Base-by-base conservation (phyloP, 1,140 invertebrate genomes). In the Babylonia areolata region DNA sequence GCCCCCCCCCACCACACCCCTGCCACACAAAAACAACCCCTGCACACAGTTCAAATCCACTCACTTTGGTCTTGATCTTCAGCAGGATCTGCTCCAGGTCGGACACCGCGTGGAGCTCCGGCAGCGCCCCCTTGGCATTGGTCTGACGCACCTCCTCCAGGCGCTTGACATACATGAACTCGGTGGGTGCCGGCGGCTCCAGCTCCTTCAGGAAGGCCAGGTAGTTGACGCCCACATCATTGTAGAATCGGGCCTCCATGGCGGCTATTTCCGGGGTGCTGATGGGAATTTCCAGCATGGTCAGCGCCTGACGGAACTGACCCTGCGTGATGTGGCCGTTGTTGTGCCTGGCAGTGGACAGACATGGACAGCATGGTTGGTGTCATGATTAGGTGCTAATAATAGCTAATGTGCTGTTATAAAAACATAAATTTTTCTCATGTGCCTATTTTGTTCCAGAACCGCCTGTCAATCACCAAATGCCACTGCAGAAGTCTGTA, bases 201-300 rank as follows among this genome's bases (percentile, higher is more conserved):
- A 94, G 89, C 75, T 93, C 93, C 23, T 90, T 80, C 9, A 93
- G 89, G 90, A 93, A 94, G n/a, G 86, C 85, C 51, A 90, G 37
- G 89, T 95, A 95, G 90, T 94, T 92, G 84, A 94, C 92, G 12
- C 94, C 94, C 12, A 88, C 84, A 85, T 94, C 93, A 88, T 94
- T 92, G 84, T 91, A 91, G 88, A 92, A 94, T 58, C 90, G 92
- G 5, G 93, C 93, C 87, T 94, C 92, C 12, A 94, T 79, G 28
- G 93, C 90, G 42, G 89, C 86, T 89, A 93, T 91, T 85, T 94
- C 93, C 12, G 89, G 84, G 39, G 93, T 91, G 37, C 87, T 90
- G 58, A 91, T 87, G 51, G 92, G 90, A 23, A 95, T 86, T 73
- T 93, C 91, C n/a, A 94, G 73, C 86, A 93, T 94, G 1, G 91